Percentiles rank a stretch among this genome's conserved stretches.
Evolutionary conservation across 2,797 vertebrate genomes (phyloP).

Genomic region (Microctenopoma stevenorrisi): DNA sequence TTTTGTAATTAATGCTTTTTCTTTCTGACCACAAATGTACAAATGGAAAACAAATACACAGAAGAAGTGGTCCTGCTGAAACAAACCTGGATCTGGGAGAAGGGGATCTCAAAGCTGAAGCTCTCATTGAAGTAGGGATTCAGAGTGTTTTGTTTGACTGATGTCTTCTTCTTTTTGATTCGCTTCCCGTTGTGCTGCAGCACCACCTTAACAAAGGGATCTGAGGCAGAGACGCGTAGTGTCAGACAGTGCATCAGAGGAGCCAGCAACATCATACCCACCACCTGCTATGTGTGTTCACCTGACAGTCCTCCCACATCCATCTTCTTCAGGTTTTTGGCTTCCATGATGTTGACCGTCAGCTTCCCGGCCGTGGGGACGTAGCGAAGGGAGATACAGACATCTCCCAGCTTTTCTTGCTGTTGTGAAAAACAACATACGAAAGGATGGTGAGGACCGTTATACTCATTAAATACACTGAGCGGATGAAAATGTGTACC

Average conservation of each 20-base stretch:
- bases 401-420: slow-evolving; percentile 91
- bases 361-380: slow-evolving; percentile 92
- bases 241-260: not conserved
- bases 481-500: slow-evolving; percentile 60
- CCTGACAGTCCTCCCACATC: slow-evolving; percentile 92
- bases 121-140: slow-evolving; percentile 95
- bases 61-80: not conserved
- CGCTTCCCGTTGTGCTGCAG: slow-evolving; percentile 91
- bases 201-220: slow-evolving; percentile 93
- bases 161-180: slow-evolving; percentile 93
- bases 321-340: slow-evolving; percentile 95
- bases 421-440: slow-evolving; percentile 50
- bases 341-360: slow-evolving; percentile 90
- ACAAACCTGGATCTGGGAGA: slow-evolving; percentile 91
- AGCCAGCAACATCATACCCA: too few species aligned
- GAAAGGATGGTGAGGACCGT: not conserved
- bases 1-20: too few species aligned
- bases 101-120: slow-evolving; percentile 95
- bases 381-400: slow-evolving; percentile 93
- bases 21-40: too few species aligned
- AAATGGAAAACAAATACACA: too few species aligned
- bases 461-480: not conserved
- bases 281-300: slow-evolving; percentile 45
- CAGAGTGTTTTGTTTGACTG: slow-evolving; percentile 93
- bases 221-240: slow-evolving; percentile 59